phyloP scores from a whole-genome alignment of 1,140 invertebrate genomes.

The Stenopsyche tienmushanensis region DNA sequence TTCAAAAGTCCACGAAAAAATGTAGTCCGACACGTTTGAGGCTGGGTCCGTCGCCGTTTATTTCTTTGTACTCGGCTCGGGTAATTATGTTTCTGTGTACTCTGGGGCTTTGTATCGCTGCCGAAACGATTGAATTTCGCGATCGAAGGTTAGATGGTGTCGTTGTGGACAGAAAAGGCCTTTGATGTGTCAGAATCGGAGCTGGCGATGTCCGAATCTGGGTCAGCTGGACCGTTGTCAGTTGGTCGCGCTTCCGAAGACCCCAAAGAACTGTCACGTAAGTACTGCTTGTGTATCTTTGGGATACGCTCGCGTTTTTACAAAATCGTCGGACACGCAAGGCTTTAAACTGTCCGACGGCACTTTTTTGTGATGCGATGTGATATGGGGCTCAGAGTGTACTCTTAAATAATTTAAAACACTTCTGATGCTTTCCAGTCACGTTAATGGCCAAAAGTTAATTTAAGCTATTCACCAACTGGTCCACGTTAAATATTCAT shows the following conservation, averaged over 20 bases:
- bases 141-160: constrained; percentile 11
- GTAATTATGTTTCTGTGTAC: too few species aligned
- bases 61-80: constrained; percentile 8
- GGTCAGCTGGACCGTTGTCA: constrained; percentile 3
- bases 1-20: too few species aligned
- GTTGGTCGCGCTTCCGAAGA: constrained; percentile 1
- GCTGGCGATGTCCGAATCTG: background rate
- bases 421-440: too few species aligned
- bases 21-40: background rate
- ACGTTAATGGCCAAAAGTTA: too few species aligned
- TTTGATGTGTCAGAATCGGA: constrained; percentile 15
- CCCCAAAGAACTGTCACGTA: background rate
- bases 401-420: too few species aligned
- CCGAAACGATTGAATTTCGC: background rate
- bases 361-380: too few species aligned
- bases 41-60: background rate
- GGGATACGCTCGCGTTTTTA: background rate
- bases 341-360: too few species aligned
- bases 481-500: too few species aligned
- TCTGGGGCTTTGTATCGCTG: too few species aligned
- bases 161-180: constrained; percentile 2
- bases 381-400: too few species aligned
- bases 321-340: background rate
- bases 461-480: too few species aligned
- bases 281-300: background rate